Base-by-base conservation (phyloP, 2,888 invertebrate genomes). In the Laspeyria flexula region DNA sequence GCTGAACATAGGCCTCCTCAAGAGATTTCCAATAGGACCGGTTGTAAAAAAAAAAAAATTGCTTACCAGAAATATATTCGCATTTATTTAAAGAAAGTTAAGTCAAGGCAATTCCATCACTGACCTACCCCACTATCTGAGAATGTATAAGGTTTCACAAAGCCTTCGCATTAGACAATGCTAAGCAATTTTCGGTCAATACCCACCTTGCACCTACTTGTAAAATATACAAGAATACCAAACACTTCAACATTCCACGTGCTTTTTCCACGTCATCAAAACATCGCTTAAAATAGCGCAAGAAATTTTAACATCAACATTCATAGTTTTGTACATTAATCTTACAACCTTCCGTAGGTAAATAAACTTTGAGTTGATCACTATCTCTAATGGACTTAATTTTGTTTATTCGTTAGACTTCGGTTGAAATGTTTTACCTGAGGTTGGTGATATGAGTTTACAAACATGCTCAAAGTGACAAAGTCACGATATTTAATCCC, bases 401-500 rank as follows among this genome's bases (percentile, higher is more conserved):
- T 18, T 31, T 45, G 18, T 42, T 41, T 43, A 37, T 43, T 25
- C 13, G 12, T 37, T 6, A n/a, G 12, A 7, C 37, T 29, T 30
- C 9, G 16, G 37, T 23, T 23, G n/a, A 35, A 45, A 30, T 45
- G 18, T 51, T 23, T 25, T 44, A 40, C 43, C 25, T 55, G 58
- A 44, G 53, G 52, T 57, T 49, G 33, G 45, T 58, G 49, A 63
- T 58, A 58, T 58, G 48, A 60, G 55, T 60, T 65, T 43, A 66
- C 64, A 49, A 63, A 57, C 60, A 66, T 43, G 49, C 50, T 66
- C 49, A 49, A 63, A 66, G 58, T 66, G 68, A 69, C 59, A 68
- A 57, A 69, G 64, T 70, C 65, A 69, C 67, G 69, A 73, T 70
- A 73, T 73, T 71, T 73, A 75, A 77, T 68, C 73, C 72, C 66